Evolutionary conservation across 2,888 invertebrate species (phyloP).

Genomic region (Papilio elwesi): DNA sequence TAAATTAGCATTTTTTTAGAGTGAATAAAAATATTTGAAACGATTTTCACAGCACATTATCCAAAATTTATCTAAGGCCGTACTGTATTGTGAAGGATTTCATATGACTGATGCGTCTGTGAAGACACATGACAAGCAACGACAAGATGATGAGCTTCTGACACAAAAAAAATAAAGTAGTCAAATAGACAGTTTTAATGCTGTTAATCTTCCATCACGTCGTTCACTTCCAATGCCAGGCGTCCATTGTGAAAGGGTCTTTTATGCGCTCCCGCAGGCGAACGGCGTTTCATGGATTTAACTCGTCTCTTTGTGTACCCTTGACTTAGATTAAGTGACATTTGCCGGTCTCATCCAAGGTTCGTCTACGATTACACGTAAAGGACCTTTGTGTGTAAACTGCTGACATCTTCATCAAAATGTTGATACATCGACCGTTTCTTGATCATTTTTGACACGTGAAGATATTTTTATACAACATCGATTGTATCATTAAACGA

Average conservation of each 20-base stretch:
- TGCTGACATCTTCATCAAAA: neutral
- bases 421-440: neutral
- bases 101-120: constrained; percentile 22
- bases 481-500: constrained; percentile 6
- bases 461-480: constrained; percentile 9
- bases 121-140: constrained; percentile 25
- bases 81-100: constrained; percentile 27
- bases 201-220: constrained; percentile 37
- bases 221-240: constrained; percentile 35
- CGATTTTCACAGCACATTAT: no score
- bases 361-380: constrained; percentile 2
- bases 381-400: constrained; percentile 7
- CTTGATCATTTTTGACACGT: neutral
- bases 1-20: no score
- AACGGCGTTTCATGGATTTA: constrained; percentile 30
- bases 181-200: constrained; percentile 22
- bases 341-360: constrained; percentile 27
- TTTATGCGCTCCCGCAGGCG: constrained; percentile 24
- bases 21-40: no score
- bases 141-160: constrained; percentile 24
- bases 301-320: constrained; percentile 31
- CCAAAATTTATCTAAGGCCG: neutral
- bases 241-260: constrained; percentile 37
- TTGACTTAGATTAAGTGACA: constrained; percentile 38
- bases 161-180: constrained; percentile 29